Conservation (phyloP, 2,113 vertebrate species). For the Numida meleagris region DNA sequence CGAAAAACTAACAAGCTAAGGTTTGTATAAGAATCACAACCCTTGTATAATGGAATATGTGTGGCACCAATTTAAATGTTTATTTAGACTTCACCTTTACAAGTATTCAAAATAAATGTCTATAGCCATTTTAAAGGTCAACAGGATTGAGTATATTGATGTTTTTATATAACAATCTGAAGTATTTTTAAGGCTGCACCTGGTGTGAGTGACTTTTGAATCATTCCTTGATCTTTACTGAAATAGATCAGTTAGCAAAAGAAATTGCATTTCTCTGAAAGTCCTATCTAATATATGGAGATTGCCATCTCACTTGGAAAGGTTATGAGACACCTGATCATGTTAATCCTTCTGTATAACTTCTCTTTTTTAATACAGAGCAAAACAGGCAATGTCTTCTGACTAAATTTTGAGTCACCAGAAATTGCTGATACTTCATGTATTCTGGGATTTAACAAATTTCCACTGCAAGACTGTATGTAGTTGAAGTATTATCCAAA, state of each 20-base stretch:
- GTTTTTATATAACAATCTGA: slow-evolving; percentile 42
- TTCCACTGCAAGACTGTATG: neutral
- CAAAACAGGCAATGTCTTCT: neutral
- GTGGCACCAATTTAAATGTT: slow-evolving; percentile 8
- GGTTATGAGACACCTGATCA: neutral
- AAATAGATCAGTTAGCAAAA: slow-evolving; percentile 47
- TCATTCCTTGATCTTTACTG: slow-evolving; percentile 65
- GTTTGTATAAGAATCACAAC: neutral
- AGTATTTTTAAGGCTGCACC: slow-evolving; percentile 60
- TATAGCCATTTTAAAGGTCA: slow-evolving; percentile 71
- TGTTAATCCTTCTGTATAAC: neutral
- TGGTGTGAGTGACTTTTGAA: slow-evolving; percentile 62
- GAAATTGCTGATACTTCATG: neutral
- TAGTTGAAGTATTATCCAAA: neutral
- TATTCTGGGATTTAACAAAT: neutral
- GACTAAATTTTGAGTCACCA: neutral
- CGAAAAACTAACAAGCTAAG: slow-evolving; percentile 8
- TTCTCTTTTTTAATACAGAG: neutral
- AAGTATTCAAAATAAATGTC: slow-evolving; percentile 22
- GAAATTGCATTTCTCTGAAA: slow-evolving; percentile 49
- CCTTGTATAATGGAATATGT: neutral
- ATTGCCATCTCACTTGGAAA: slow-evolving; percentile 31
- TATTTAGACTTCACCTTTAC: slow-evolving; percentile 60
- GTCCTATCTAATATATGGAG: neutral
- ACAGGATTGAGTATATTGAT: slow-evolving; percentile 32